These are phyloP conservation scores for Drosophila burlai DNA, from an alignment of 1,140 invertebrate species.

Conservation along the genomic window DNA sequence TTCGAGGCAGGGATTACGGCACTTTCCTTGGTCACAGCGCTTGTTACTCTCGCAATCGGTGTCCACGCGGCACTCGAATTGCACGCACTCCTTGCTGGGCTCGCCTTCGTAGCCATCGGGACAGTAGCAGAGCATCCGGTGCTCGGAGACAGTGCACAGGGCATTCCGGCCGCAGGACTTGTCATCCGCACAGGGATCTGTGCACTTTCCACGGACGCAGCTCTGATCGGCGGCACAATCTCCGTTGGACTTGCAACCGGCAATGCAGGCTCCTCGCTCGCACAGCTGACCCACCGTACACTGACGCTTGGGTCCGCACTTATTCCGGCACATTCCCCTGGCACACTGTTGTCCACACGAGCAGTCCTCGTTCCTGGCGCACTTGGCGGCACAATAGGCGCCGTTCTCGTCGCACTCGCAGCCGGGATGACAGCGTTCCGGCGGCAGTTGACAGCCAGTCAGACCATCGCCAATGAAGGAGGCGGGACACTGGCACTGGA, in stretches of 20 bases:
- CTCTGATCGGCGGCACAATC: slow-evolving; percentile 92
- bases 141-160: slow-evolving; percentile 90
- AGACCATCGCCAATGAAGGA: slow-evolving; percentile 93
- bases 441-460: slow-evolving; percentile 89
- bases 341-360: slow-evolving; percentile 88
- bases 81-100: slow-evolving; percentile 90
- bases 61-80: slow-evolving; percentile 91
- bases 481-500: slow-evolving; percentile 93
- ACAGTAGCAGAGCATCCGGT: slow-evolving; percentile 93
- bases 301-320: slow-evolving; percentile 71
- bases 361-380: slow-evolving; percentile 89
- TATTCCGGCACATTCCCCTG: slow-evolving; percentile 86
- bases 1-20: slow-evolving; percentile 93
- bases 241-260: slow-evolving; percentile 91
- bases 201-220: slow-evolving; percentile 91
- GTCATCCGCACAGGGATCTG: slow-evolving; percentile 90
- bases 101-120: slow-evolving; percentile 93
- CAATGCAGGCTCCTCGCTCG: slow-evolving; percentile 87
- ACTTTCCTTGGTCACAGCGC: slow-evolving; percentile 90
- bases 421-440: slow-evolving; percentile 88
- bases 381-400: slow-evolving; percentile 90
- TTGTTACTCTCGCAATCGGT: slow-evolving; percentile 92
- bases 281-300: slow-evolving; percentile 87
- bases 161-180: slow-evolving; percentile 91
- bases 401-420: slow-evolving; percentile 92